Percentiles rank a stretch among this genome's conserved stretches.
These are phyloP conservation scores for Heliconius ismenius DNA, from an alignment of 2,888 invertebrate genomes.

Conservation along the genomic window DNA sequence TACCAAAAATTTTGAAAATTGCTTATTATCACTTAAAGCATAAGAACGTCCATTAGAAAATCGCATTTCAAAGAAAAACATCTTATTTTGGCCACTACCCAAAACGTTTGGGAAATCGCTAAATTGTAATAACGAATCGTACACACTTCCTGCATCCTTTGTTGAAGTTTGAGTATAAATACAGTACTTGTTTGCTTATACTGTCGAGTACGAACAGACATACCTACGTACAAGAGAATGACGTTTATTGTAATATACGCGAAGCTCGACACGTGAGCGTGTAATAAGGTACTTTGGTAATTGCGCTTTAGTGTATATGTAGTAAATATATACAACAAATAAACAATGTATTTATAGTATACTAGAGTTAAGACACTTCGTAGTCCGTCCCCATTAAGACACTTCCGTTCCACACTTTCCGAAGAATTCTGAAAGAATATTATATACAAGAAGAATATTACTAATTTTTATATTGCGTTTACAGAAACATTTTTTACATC, in stretches of 20 bases:
- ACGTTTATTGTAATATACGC: slow-evolving; percentile 18
- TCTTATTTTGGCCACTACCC: slow-evolving; percentile 42
- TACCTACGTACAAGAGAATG: slow-evolving; percentile 3
- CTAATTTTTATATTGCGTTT: too few species aligned
- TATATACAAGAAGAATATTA: too few species aligned
- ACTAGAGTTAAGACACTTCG: too few species aligned
- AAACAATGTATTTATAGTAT: neutral
- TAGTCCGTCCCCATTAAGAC: too few species aligned
- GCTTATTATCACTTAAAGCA: slow-evolving; percentile 45
- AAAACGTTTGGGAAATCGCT: slow-evolving; percentile 39
- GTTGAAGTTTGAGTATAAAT: slow-evolving; percentile 27
- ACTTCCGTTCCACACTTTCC: too few species aligned
- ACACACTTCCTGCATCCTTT: slow-evolving; percentile 39
- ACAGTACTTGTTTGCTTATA: slow-evolving; percentile 10
- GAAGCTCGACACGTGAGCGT: neutral
- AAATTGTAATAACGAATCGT: slow-evolving; percentile 26
- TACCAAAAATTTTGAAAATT: neutral
- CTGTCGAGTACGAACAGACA: slow-evolving; percentile 9
- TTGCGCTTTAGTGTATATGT: neutral
- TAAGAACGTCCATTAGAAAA: slow-evolving; percentile 53
- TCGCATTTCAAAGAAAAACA: slow-evolving; percentile 54
- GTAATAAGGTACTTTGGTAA: slow-evolving; percentile 15
- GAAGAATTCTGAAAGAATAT: too few species aligned
- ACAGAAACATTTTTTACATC: too few species aligned
- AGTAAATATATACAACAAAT: neutral